phyloP scores from a whole-genome alignment of 2,888 invertebrate genomes.

The Bugula neritina region DNA sequence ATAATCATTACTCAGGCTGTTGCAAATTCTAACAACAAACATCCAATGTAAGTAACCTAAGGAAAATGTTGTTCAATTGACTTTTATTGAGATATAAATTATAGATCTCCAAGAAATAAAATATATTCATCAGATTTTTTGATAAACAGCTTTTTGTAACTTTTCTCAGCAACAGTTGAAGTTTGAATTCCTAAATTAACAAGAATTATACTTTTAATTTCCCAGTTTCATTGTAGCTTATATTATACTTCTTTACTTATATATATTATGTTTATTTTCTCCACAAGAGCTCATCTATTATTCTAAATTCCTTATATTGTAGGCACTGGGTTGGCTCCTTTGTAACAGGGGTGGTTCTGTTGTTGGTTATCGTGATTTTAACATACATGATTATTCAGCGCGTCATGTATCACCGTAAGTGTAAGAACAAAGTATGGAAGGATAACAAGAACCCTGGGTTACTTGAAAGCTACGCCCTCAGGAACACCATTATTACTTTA shows the following conservation, averaged over 20 bases:
- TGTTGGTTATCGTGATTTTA: not conserved
- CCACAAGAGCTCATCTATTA: too few relatives aligned
- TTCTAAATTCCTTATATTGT: not conserved
- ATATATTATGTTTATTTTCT: too few relatives aligned
- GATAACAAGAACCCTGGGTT: not conserved
- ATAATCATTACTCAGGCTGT: conserved; percentile 18
- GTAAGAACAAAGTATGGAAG: not conserved
- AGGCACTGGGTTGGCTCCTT: conserved; percentile 11
- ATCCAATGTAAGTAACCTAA: not conserved
- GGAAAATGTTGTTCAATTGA: too few relatives aligned
- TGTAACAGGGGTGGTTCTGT: not conserved
- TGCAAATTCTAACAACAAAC: not conserved
- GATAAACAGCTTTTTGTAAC: too few relatives aligned
- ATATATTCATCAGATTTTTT: too few relatives aligned
- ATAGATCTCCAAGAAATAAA: too few relatives aligned
- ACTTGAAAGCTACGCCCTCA: not conserved
- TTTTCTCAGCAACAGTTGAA: too few relatives aligned
- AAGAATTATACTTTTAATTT: too few relatives aligned
- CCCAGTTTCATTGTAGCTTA: too few relatives aligned
- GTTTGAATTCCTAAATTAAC: too few relatives aligned
- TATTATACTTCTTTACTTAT: too few relatives aligned
- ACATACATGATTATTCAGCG: not conserved
- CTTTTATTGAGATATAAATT: too few relatives aligned
- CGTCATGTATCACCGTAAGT: not conserved
- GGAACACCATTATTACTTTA: not conserved